phyloP scores from a whole-genome alignment of 2,888 invertebrate species.

The Elegia similella region DNA sequence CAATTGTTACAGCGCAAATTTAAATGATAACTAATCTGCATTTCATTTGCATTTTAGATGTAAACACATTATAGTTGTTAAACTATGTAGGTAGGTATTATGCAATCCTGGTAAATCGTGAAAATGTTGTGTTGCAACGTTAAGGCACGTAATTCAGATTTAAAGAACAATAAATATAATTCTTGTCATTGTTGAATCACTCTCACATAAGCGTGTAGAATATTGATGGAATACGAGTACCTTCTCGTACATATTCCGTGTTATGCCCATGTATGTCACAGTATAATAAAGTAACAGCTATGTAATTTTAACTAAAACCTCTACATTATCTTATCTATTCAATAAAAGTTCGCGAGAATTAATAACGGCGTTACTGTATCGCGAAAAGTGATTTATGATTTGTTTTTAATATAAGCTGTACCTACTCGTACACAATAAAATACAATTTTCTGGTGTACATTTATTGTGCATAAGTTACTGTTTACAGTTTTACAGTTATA shows the following conservation, averaged over 20 bases:
- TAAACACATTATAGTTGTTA: neutral
- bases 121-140: conserved; percentile 10
- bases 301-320: neutral
- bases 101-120: conserved; percentile 1
- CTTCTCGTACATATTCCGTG: too few relatives aligned
- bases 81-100: neutral
- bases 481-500: too few relatives aligned
- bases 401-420: too few relatives aligned
- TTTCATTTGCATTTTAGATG: conserved; percentile 1
- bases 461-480: too few relatives aligned
- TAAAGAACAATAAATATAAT: conserved; percentile 13
- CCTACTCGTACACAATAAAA: too few relatives aligned
- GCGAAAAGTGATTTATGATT: too few relatives aligned
- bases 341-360: neutral
- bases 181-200: conserved; percentile 13
- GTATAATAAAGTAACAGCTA: too few relatives aligned
- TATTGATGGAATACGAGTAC: neutral
- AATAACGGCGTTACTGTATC: neutral
- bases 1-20: neutral
- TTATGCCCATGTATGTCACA: too few relatives aligned
- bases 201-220: conserved; percentile 17
- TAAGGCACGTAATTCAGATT: conserved; percentile 15
- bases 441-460: too few relatives aligned
- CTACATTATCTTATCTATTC: neutral
- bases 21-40: conserved; percentile 2